These are phyloP conservation scores for Turdus rufiventris DNA, from an alignment of 2,113 vertebrate genomes.

Conservation along the genomic window DNA sequence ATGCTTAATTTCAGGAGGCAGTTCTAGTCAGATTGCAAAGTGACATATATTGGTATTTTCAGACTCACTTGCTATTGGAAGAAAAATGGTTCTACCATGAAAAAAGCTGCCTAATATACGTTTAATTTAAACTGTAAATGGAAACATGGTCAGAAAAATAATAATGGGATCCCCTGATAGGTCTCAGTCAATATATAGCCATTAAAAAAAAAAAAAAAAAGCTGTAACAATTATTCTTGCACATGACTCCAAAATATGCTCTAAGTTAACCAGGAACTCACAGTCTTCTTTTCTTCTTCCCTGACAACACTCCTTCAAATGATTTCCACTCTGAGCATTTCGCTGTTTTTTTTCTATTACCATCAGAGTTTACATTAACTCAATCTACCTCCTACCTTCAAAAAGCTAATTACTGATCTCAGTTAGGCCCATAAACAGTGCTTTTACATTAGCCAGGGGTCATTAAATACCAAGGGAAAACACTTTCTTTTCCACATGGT, in stretches of 20 bases:
- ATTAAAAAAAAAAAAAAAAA: neutral
- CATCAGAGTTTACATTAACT: neutral
- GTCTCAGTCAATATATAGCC: neutral
- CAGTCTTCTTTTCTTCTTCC: neutral
- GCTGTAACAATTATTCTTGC: neutral
- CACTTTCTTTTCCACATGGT: neutral
- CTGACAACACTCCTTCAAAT: neutral
- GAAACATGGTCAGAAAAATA: neutral
- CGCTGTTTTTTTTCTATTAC: neutral
- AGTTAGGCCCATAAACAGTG: neutral
- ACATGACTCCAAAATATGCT: neutral
- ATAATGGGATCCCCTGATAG: neutral
- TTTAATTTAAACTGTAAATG: neutral
- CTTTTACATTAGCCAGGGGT: constrained; percentile 15
- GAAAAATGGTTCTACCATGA: neutral
- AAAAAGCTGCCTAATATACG: neutral
- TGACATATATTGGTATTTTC: neutral
- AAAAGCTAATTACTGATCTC: constrained; percentile 28
- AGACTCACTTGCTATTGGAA: neutral
- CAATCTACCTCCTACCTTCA: constrained; percentile 39
- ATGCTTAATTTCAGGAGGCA: neutral
- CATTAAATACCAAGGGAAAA: constrained; percentile 39
- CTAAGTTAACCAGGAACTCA: neutral
- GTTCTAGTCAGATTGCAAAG: neutral
- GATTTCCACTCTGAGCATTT: neutral